These are phyloP conservation scores for Leptopilina boulardi DNA, from an alignment of 1,140 invertebrate genomes.

Conservation along the genomic window DNA sequence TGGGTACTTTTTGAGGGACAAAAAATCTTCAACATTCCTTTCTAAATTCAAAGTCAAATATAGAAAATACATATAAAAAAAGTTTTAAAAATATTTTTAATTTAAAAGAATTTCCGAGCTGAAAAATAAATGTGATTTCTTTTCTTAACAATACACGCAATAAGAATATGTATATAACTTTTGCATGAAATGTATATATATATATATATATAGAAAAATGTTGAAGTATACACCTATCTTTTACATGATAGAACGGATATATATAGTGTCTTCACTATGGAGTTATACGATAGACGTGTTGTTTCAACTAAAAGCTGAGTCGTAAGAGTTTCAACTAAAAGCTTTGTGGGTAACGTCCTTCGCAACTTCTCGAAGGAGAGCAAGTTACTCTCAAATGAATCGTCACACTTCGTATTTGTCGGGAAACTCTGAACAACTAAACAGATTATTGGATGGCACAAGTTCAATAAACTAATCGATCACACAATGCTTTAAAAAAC, in stretches of 20 bases:
- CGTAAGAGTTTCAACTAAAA: slow-evolving; percentile 25
- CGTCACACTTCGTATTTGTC: slow-evolving; percentile 28
- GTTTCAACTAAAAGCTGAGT: slow-evolving; percentile 18
- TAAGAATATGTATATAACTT: no score
- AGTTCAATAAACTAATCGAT: slow-evolving; percentile 25
- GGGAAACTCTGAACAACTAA: slow-evolving; percentile 14
- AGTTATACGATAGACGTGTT: slow-evolving; percentile 7
- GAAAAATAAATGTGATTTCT: no score
- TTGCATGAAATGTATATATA: not conserved
- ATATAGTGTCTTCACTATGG: not conserved
- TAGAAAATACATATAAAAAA: no score
- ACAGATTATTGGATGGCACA: slow-evolving; percentile 19
- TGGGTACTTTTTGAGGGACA: no score
- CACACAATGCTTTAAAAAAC: not conserved
- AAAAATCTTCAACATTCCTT: no score
- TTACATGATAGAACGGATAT: not conserved
- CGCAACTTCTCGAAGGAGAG: not conserved
- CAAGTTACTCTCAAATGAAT: not conserved
- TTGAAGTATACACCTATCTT: not conserved
- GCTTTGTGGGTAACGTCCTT: slow-evolving; percentile 11
- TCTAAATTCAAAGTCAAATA: no score
- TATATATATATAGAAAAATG: not conserved
- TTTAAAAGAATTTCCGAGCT: not conserved
- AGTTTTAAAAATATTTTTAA: no score
- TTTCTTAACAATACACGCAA: no score